Conservation (phyloP, 2,113 vertebrate genomes). For the Chaetura pelagica region DNA sequence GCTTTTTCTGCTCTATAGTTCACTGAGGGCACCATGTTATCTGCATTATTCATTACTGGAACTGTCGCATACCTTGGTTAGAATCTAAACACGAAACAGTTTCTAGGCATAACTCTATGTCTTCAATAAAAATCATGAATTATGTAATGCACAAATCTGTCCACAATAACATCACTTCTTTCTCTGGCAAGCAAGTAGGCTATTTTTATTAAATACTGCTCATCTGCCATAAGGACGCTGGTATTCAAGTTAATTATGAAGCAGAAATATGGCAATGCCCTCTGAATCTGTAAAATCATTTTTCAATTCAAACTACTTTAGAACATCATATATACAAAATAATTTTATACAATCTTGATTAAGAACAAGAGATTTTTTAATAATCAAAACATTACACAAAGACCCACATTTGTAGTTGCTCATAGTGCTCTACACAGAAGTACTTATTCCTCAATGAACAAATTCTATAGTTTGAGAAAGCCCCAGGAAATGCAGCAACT, state of each 20-base stretch:
- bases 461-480: background rate
- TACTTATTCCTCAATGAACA: background rate
- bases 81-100: slow-evolving; percentile 65
- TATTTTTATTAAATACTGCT: slow-evolving; percentile 77
- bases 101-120: slow-evolving; percentile 60
- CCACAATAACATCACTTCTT: slow-evolving; percentile 43
- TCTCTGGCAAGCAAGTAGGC: slow-evolving; percentile 20
- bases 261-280: slow-evolving; percentile 44
- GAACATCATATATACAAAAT: background rate
- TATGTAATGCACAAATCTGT: slow-evolving; percentile 72
- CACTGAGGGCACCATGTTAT: slow-evolving; percentile 52
- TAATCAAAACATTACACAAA: background rate
- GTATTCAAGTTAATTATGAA: slow-evolving; percentile 67
- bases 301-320: slow-evolving; percentile 68
- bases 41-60: slow-evolving; percentile 75
- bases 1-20: slow-evolving; percentile 59
- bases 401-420: background rate
- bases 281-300: slow-evolving; percentile 51
- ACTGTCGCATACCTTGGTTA: slow-evolving; percentile 54
- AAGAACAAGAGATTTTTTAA: background rate
- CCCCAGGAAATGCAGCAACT: background rate
- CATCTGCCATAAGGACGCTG: slow-evolving; percentile 65
- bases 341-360: background rate
- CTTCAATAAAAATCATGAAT: slow-evolving; percentile 75
- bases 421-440: background rate